Evolutionary conservation across 2,113 vertebrate species (phyloP), one percentile per base, ranked within the genome.

Genomic region (Odobenus rosmarus): DNA sequence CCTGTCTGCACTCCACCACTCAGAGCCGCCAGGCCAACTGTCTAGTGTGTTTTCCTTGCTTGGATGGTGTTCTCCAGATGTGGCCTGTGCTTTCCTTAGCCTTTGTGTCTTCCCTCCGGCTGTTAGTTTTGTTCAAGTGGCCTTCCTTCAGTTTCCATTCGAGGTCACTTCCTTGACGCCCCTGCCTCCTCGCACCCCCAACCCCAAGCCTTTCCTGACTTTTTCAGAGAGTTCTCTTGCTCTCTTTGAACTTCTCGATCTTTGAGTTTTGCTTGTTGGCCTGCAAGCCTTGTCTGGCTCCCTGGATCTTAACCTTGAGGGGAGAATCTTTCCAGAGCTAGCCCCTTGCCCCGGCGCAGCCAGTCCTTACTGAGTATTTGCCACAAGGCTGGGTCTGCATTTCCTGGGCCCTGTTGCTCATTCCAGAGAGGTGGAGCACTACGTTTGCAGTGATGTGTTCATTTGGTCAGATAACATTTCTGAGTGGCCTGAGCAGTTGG

Each of bases 341-440:
- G 1, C 36, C 19, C 14, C 46, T 61, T 1, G 36, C 3, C 59
- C 15, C 0, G 0, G 2, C 1, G 39, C 19, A 53, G 24, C 80
- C 6, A 5, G 31, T 57, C 13, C 62, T 36, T n/a, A 6, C 53
- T 61, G 11, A 33, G 14, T 64, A 15, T 33, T 42, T 46, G 88
- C 36, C 2, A 7, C 4, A 51, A 31, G 39, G 7, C 24, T 26
- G 55, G 16, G 7, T 51, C 49, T 4, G 9, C 24, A 89, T 18
- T 80, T 13, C 2, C 28, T 49, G 72, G 76, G 46, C 7, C 18
- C 13, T 33, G 11, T 53, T 7, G 7, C 28, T 64, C 5, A 0
- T 64, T 62, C 67, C 51, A 51, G 55, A 53, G 71, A 80, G 23
- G 33, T n/a, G 28, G 59, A 72, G 7, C 36, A 3, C 53, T 42